A percentile compares a stretch with the other conserved stretches of the same genome.
phyloP scores from a whole-genome alignment of 2,888 invertebrate species.

The Dryocosmus kuriphilus region DNA sequence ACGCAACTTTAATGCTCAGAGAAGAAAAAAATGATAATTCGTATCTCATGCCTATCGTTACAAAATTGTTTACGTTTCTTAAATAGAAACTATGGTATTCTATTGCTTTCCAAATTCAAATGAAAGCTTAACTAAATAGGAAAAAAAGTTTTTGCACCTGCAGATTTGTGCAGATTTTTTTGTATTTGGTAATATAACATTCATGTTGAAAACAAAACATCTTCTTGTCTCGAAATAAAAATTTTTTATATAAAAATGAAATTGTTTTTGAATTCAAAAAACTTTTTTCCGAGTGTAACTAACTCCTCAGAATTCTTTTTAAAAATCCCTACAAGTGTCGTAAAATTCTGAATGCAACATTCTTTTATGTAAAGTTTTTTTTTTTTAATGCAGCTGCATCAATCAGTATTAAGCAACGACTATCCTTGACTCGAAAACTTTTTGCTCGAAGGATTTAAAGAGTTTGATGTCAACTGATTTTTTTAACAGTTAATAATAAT shows the following conservation, averaged over 20 bases:
- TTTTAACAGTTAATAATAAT: not conserved
- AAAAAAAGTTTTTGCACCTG: no score
- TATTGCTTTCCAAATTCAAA: not conserved
- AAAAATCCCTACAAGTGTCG: not conserved
- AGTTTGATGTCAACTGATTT: not conserved
- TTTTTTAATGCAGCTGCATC: not conserved
- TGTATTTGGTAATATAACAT: no score
- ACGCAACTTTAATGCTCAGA: conserved; percentile 12
- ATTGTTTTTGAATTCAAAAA: no score
- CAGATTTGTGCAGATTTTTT: no score
- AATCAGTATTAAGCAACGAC: not conserved
- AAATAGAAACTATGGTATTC: not conserved
- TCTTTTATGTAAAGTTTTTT: not conserved
- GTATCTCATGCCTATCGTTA: not conserved
- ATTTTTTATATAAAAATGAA: no score
- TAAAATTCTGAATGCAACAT: not conserved
- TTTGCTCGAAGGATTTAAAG: not conserved
- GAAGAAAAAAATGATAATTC: not conserved
- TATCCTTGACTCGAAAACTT: not conserved
- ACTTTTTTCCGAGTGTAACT: not conserved
- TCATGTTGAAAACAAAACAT: no score
- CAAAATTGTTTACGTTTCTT: not conserved
- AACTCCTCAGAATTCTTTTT: not conserved
- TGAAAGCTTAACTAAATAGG: no score
- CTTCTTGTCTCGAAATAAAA: no score